Evolutionary conservation across 2,797 vertebrate species (phyloP).

Genomic region (Dromococcyx pavoninus): DNA sequence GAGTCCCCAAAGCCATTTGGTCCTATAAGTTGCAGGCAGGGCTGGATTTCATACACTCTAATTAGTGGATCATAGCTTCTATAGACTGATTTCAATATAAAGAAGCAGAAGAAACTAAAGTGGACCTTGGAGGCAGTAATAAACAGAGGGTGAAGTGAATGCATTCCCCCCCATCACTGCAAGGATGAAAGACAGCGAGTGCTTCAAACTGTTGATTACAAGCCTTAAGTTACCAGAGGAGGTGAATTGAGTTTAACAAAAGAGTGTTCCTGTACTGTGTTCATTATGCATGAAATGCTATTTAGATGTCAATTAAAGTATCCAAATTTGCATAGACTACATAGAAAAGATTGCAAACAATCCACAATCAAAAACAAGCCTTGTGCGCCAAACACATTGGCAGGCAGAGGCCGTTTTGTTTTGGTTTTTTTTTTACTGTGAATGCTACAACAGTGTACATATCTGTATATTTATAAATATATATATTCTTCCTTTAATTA

Average conservation of each 20-base stretch:
- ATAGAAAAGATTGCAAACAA: conserved; percentile 43
- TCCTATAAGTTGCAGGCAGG: neutral
- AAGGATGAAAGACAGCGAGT: neutral
- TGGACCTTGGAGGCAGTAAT: neutral
- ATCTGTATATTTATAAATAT: conserved; percentile 81
- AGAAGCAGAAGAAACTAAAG: conserved; percentile 26
- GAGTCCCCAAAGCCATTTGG: neutral
- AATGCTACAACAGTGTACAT: conserved; percentile 71
- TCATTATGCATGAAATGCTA: conserved; percentile 59
- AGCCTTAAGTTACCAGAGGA: conserved; percentile 20
- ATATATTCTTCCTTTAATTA: conserved; percentile 71
- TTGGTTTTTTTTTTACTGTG: conserved; percentile 58
- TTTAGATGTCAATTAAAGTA: conserved; percentile 67
- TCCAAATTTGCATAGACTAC: conserved; percentile 55
- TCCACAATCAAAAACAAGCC: conserved; percentile 59
- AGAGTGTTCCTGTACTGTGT: conserved; percentile 46
- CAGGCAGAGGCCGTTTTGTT: conserved; percentile 11
- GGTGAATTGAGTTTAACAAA: conserved; percentile 46
- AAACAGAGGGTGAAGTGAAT: neutral
- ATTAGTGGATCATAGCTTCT: conserved; percentile 30
- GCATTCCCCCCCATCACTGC: neutral
- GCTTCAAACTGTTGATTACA: conserved; percentile 41
- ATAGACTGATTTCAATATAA: conserved; percentile 26
- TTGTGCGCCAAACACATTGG: conserved; percentile 45
- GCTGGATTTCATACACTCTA: conserved; percentile 17